Conservation (phyloP, 2,888 invertebrate genomes). For the Chaetoderma sp. region DNA sequence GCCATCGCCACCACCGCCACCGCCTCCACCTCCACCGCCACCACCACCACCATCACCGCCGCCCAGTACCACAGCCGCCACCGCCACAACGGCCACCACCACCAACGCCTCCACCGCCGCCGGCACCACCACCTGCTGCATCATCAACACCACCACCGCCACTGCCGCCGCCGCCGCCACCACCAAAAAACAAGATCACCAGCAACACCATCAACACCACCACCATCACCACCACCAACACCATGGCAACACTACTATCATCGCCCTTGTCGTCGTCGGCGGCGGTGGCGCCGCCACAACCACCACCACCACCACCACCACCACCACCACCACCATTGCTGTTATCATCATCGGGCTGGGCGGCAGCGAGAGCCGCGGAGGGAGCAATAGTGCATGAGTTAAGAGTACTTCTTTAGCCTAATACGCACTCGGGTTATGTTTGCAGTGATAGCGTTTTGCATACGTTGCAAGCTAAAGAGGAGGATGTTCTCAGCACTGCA, state of each 20-base stretch:
- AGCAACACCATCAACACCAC: background rate
- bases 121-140: background rate
- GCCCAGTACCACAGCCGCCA: background rate
- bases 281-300: no score
- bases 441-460: slow-evolving; percentile 80
- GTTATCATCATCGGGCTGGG: background rate
- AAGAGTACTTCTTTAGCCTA: no score
- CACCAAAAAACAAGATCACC: no score
- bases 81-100: background rate
- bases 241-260: no score
- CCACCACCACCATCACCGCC: background rate
- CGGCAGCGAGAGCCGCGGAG: background rate
- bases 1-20: background rate
- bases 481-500: slow-evolving; percentile 78
- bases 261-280: no score
- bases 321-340: background rate
- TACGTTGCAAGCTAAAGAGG: slow-evolving; percentile 82
- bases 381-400: no score
- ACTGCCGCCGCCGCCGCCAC: background rate
- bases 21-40: background rate
- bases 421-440: no score
- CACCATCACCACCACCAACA: no score
- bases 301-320: background rate
- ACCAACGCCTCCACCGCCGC: background rate
- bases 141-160: background rate